A percentile compares a stretch with the other conserved stretches of the same genome.
phyloP scores from a whole-genome alignment of 2,113 vertebrate species.

The Mastomys coucha region DNA sequence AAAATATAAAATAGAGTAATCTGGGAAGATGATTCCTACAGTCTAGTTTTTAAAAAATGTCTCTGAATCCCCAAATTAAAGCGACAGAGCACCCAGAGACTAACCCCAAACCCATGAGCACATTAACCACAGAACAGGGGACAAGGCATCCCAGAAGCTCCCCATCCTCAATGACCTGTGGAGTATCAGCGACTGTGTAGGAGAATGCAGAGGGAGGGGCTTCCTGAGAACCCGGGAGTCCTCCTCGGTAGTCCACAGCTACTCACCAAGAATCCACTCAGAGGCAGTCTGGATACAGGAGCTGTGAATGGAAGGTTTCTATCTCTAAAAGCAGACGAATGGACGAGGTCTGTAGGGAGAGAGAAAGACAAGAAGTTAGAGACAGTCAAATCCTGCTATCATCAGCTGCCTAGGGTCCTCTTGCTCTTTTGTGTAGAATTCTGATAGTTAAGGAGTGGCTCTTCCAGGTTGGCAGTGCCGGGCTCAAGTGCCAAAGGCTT shows the following conservation, averaged over 20 bases:
- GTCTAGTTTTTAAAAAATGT: not conserved
- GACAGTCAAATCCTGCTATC: not conserved
- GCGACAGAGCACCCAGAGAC: not conserved
- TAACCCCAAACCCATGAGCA: not conserved
- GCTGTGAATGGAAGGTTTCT: not conserved
- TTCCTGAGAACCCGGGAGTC: not conserved
- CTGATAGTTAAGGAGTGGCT: not conserved
- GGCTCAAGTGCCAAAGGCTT: not conserved
- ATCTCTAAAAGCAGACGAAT: not conserved
- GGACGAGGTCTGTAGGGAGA: not conserved
- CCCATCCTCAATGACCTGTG: not conserved
- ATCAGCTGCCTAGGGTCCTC: not conserved
- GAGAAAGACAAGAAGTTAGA: not conserved
- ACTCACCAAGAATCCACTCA: not conserved
- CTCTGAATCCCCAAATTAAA: slow-evolving; percentile 18
- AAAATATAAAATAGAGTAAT: slow-evolving; percentile 10
- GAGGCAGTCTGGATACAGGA: not conserved
- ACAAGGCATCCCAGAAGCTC: not conserved
- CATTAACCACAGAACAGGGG: not conserved
- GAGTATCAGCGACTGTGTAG: not conserved
- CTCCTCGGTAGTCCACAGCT: not conserved
- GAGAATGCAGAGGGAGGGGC: not conserved
- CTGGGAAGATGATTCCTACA: not conserved
- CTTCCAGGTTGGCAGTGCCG: not conserved
- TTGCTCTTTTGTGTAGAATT: not conserved